Evolutionary conservation across 2,113 vertebrate genomes (phyloP), one percentile per base, ranked within the genome.

Genomic region (Lepus timidus): DNA sequence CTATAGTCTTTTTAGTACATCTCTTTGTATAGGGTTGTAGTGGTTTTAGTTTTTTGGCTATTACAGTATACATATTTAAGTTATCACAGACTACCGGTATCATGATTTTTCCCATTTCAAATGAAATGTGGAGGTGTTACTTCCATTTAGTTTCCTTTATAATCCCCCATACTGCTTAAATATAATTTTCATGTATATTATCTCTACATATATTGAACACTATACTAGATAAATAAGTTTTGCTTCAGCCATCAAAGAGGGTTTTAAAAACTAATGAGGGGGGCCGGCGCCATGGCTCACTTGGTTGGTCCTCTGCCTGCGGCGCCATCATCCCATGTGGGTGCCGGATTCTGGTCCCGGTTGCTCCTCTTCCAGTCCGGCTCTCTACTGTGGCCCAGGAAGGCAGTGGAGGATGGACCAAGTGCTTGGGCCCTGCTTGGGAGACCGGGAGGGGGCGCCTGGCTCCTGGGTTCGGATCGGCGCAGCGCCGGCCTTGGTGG

Each of bases 241-340:
- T 51, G 31, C 62, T 33, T 52, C 52, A 70, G 80, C 31, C 74
- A 85, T 85, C 58, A 91, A 85, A 33, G 6, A 64, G 90, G 58
- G 87, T 87, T 92, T 94, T 70, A 36, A 89, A 95, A 86, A 52
- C 67, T 74, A 86, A 86, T 81, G 61, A 68, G 55, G 17, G 17
- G 55, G 55, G 55, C 55, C 19, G 10, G 55, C 55, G 6, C 55
- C 19, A 19, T 58, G 55, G 14, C 19, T 14, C 55, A 58, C 4
- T 19, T 17, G 19, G 55, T 58, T 58, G 6, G 17, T 16, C 55
- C 14, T 44, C 55, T 6, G 19, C 19, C 19, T 58, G 55, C 19
- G 17, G 55, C 17, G 19, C 55, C 19, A 11, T 4, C 55, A 58
- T 58, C 55, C 55, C 14, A 58, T 58, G 4, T 58, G 44, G 44